A percentile compares a stretch with the other conserved stretches of the same genome.
These are phyloP conservation scores for Chaenocephalus aceratus DNA, from an alignment of 2,113 vertebrate species.

Conservation along the genomic window DNA sequence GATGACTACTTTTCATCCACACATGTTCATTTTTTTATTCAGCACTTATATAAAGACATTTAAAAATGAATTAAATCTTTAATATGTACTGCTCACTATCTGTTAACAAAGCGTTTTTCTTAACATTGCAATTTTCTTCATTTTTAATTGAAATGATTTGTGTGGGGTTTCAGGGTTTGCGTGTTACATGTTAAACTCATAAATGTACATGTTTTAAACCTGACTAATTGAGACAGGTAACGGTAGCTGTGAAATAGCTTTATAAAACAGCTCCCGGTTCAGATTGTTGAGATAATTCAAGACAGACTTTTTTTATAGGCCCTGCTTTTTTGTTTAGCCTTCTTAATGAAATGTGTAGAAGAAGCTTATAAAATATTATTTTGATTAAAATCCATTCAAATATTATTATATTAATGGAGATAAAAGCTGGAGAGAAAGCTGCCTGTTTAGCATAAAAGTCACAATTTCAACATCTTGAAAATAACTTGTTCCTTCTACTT, in stretches of 20 bases:
- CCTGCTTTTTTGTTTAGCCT: background rate
- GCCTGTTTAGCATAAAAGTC: background rate
- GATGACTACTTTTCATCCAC: background rate
- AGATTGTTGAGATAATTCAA: background rate
- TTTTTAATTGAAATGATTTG: background rate
- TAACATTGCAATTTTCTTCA: no score
- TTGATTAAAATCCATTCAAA: background rate
- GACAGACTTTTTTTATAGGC: no score
- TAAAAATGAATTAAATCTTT: background rate
- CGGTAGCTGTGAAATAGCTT: background rate
- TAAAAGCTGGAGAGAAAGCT: background rate
- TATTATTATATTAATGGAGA: background rate
- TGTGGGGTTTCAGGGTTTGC: background rate
- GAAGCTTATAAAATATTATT: background rate
- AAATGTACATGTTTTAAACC: background rate
- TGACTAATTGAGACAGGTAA: background rate
- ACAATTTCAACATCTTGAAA: background rate
- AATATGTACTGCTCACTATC: background rate
- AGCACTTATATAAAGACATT: background rate
- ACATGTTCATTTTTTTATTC: background rate
- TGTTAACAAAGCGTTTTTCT: no score
- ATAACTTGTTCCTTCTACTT: background rate
- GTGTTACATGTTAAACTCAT: background rate
- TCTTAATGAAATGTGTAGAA: slow-evolving; percentile 1
- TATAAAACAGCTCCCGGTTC: background rate